These are phyloP conservation scores for Furcula furcula DNA, from an alignment of 2,888 invertebrate species.

Conservation along the genomic window DNA sequence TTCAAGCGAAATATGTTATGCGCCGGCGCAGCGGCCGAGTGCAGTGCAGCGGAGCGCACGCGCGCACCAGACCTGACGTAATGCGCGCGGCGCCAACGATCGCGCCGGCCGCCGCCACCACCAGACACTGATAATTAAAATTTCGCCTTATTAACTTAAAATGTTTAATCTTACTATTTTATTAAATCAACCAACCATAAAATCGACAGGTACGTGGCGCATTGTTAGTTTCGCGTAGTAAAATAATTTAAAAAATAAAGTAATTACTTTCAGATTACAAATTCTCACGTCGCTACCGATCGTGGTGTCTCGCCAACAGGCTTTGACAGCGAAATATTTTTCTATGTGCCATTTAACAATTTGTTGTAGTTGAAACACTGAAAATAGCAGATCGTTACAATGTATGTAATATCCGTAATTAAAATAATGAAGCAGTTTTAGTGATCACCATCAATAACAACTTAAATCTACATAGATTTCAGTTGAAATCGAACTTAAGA, in stretches of 20 bases:
- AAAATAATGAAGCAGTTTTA: too few relatives aligned
- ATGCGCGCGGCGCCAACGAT: slow-evolving; percentile 67
- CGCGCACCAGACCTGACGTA: slow-evolving; percentile 70
- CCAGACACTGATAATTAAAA: slow-evolving; percentile 15
- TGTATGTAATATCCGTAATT: too few relatives aligned
- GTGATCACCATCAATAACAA: too few relatives aligned
- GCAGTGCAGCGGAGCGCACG: slow-evolving; percentile 62
- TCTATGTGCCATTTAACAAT: too few relatives aligned
- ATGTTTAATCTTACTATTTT: slow-evolving; percentile 12
- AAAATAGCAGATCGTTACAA: too few relatives aligned
- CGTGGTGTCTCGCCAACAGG: too few relatives aligned
- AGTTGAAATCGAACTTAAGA: too few relatives aligned
- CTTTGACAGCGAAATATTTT: too few relatives aligned
- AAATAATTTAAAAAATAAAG: neutral
- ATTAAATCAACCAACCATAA: slow-evolving; percentile 7
- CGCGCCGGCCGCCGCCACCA: slow-evolving; percentile 1
- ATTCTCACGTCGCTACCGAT: too few relatives aligned
- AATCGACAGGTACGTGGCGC: neutral
- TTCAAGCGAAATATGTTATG: slow-evolving; percentile 13
- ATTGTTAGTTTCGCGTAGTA: neutral
- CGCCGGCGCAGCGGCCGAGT: slow-evolving; percentile 51
- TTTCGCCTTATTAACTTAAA: slow-evolving; percentile 18
- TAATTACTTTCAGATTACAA: too few relatives aligned
- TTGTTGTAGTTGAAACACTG: too few relatives aligned
- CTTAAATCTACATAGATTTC: too few relatives aligned